Evolutionary conservation across 1,140 invertebrate genomes (phyloP), one percentile per base, ranked within the genome.

Genomic region (Anastrepha ludens): DNA sequence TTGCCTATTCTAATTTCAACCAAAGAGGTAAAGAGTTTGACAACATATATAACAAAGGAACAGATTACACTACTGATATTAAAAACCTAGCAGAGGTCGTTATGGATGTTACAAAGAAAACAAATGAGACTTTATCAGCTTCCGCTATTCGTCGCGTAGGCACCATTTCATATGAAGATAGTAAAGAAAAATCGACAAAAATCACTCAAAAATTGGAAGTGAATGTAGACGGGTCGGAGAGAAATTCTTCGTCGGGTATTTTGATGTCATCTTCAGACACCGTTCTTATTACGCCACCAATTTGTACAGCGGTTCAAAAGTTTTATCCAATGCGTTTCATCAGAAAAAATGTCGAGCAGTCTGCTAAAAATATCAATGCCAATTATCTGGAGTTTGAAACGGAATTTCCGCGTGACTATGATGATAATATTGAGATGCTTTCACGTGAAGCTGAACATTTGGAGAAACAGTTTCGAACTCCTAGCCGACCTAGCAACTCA

Each of bases 401-500:
- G 1, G 93, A 93, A 88, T 93, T 93, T 86, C 92, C 93, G 7
- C 89, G 93, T 17, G 92, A 93, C 88, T 92, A 93, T 85, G 93
- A 93, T 89, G 92, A 92, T 88, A 93, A 93, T 89, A 93, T 93
- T 90, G 93, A 93, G 88, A 92, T 92, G 89, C 87, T 93, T 62
- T 92, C 91, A 39, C 91, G 92, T n/a, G 93, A 93, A 86, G 91
- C 93, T 41, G 93, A 93, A 88, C 91, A 92, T 85, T 88, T 93
- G 81, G 93, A 93, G 87, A 92, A 93, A 44, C 91, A 93, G 88
- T 93, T 93, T 87, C 92, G 91, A 55, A 92, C 91, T 20, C 91
- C 91, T 47, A 91, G 90, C 9, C 90, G 91, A 6, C 91, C 90
- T 17, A 92, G 91, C 85, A 59, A 64, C 11, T 86, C 87, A 8